Conservation (phyloP, 2,113 vertebrate species). For the Laticauda laticaudata region DNA sequence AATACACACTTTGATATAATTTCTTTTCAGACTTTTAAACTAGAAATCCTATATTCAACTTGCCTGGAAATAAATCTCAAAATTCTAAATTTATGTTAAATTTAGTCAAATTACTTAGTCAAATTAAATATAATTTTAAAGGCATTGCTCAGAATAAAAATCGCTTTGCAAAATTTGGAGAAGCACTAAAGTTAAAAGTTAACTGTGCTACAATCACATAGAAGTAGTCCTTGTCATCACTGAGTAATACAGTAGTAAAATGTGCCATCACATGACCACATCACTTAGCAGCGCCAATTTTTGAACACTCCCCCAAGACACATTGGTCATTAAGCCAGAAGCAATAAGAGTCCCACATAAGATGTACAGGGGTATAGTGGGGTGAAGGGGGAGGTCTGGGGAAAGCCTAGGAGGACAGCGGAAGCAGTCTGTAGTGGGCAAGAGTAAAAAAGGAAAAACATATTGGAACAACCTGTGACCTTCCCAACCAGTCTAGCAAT, state of each 20-base stretch:
- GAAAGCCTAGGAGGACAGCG: neutral
- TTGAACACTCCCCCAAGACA: neutral
- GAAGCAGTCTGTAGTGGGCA: neutral
- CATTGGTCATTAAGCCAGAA: neutral
- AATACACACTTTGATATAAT: neutral
- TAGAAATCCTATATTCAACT: neutral
- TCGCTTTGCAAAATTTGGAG: neutral
- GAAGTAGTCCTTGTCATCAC: neutral
- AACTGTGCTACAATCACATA: neutral
- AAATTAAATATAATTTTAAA: neutral
- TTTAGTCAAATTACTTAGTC: neutral
- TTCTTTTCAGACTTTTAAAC: neutral
- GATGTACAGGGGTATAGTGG: too few relatives aligned
- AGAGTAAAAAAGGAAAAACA: neutral
- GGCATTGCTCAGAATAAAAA: neutral
- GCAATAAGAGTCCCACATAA: neutral
- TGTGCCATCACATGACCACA: neutral
- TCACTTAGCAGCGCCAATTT: neutral
- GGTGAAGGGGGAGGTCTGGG: neutral
- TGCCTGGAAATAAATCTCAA: neutral
- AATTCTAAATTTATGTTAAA: neutral
- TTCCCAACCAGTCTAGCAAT: neutral
- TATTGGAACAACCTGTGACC: neutral
- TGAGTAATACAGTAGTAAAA: neutral
- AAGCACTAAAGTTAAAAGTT: neutral